Evolutionary conservation across 2,888 invertebrate species (phyloP).

Genomic region (Latrodectus hesperus): DNA sequence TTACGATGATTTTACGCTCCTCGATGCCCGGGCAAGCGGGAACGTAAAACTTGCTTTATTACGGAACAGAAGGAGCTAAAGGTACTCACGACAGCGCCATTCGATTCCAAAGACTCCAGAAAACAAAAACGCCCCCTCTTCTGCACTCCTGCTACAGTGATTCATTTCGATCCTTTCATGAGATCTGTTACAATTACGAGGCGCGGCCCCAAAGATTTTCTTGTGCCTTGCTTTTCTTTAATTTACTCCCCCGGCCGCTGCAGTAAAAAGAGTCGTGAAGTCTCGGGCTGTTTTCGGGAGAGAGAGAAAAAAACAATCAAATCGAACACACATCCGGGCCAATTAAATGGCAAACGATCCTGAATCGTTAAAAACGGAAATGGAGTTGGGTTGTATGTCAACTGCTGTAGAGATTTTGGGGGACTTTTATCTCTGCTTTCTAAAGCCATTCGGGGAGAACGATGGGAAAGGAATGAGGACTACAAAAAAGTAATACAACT

Average conservation of each 20-base stretch:
- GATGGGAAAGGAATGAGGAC: conserved; percentile 13
- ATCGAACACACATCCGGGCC: conserved; percentile 66
- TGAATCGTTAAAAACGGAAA: conserved; percentile 68
- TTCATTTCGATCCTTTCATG: conserved; percentile 66
- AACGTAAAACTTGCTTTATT: conserved; percentile 68
- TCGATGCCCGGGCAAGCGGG: conserved; percentile 61
- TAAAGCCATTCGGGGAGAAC: background rate
- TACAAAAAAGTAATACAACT: conserved; percentile 6
- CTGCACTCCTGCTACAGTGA: conserved; percentile 46
- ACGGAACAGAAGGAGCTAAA: conserved; percentile 62
- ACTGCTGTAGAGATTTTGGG: conserved; percentile 43
- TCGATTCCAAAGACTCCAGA: conserved; percentile 56
- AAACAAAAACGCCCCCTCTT: conserved; percentile 25
- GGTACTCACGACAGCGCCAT: conserved; percentile 66
- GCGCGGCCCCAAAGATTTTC: conserved; percentile 18
- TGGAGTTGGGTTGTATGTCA: conserved; percentile 48
- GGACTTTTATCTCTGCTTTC: conserved; percentile 43
- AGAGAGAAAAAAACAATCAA: conserved; percentile 60
- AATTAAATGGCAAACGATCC: conserved; percentile 68
- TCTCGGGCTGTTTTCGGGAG: conserved; percentile 27
- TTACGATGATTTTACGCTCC: conserved; percentile 68
- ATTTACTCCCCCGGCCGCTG: conserved; percentile 52
- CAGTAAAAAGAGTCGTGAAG: conserved; percentile 67
- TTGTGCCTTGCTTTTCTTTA: conserved; percentile 55
- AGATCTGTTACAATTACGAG: conserved; percentile 69